Base-by-base conservation (phyloP, 2,797 vertebrate species). In the Argentina silus region DNA sequence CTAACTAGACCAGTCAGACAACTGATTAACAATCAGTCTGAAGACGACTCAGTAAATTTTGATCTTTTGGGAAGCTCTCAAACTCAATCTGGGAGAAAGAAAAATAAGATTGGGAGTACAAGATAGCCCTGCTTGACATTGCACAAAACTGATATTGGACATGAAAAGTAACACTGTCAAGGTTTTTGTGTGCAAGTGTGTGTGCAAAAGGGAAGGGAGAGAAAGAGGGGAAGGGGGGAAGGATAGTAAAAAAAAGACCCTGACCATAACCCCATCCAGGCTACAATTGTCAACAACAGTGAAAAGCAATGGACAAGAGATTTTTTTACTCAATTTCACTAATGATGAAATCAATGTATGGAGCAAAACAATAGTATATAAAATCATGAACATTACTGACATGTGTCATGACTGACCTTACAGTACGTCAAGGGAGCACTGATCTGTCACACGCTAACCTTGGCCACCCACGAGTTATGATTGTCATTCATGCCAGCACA, bases 361-460 rank as follows among this genome's bases (percentile, higher is more conserved):
- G 6, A 50, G 12, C n/a, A 61, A 59, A 21, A 70, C 42, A 43
- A 36, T 19, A 47, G 44, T 67, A 71, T 61, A 21, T 19, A 55
- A 1, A 12, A 36, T 4, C 10, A 0, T 63, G n/a, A 51, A 57
- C 67, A 64, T 60, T 57, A n/a, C n/a, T n/a, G n/a, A n/a, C n/a
- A n/a, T n/a, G n/a, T n/a, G 1, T 73, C n/a, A 66, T 74, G 47
- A 43, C 45, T 6, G 45, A 72, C 11, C 27, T 43, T 3, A 36
- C 27, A 36, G 27, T 63, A 77, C 73, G 79, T 87, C 81, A 87
- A 56, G 14, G 77, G 68, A 74, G 27, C 8, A 81, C 85, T 27
- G 86, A 85, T 84, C 66, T 7, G 73, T 69, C 63, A 47, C 43
- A 43, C 11, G 69, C 78, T 83, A 85, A 88, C 87, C 84, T 79